These are phyloP conservation scores for Trachelus iudaicus DNA, from an alignment of 2,888 invertebrate genomes.

Conservation along the genomic window DNA sequence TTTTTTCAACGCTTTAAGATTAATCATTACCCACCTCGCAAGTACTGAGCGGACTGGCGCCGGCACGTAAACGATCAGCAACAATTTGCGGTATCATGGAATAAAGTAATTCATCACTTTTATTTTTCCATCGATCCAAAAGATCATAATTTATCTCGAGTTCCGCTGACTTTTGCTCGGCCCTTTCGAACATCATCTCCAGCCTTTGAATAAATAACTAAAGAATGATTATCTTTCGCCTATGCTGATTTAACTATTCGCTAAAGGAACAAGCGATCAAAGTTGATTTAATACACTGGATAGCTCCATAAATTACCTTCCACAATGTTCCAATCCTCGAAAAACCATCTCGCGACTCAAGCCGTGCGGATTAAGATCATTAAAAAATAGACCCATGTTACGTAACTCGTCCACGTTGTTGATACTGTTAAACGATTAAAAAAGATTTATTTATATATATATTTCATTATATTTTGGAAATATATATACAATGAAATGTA, in stretches of 20 bases:
- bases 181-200: constrained; percentile 84
- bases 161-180: constrained; percentile 81
- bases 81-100: constrained; percentile 92
- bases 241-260: not conserved
- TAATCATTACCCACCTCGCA: constrained; percentile 73
- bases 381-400: constrained; percentile 81
- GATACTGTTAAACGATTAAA: constrained; percentile 69
- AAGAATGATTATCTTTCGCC: not conserved
- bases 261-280: not conserved
- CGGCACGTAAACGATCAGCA: constrained; percentile 82
- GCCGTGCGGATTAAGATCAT: constrained; percentile 88
- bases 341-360: constrained; percentile 85
- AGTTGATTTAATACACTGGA: not conserved
- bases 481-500: constrained; percentile 1
- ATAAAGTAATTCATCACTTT: constrained; percentile 87
- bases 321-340: constrained; percentile 87
- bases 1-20: not conserved
- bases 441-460: not conserved
- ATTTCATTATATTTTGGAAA: not conserved
- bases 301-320: constrained; percentile 66
- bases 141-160: constrained; percentile 82
- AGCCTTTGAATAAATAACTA: constrained; percentile 65
- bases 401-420: constrained; percentile 86
- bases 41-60: constrained; percentile 80
- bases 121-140: constrained; percentile 85